Base-by-base conservation (phyloP, 2,797 vertebrate species). In the Ptychadena robeensis region DNA sequence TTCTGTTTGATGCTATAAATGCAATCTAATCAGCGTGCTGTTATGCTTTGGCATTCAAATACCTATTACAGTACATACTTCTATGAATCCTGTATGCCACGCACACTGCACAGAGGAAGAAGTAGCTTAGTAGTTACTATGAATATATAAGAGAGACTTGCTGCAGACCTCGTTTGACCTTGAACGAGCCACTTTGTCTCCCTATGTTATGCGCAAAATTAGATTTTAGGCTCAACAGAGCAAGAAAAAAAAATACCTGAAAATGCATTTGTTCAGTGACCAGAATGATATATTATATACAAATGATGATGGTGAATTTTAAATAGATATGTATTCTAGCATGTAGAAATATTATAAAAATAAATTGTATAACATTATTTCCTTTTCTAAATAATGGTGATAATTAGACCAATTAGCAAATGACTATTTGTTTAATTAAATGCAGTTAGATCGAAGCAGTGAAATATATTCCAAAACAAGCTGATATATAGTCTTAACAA, bases 171-270 rank as follows among this genome's bases (percentile, higher is more conserved):
- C 9, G 44, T 59, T 22, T 73, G 44, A 57, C 28, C 71, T 57
- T 32, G 30, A 15, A n/a, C 34, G 27, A 69, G 67, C 37, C 35
- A 27, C 67, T 69, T 69, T 69, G 67, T 25, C 35, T 38, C 34
- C 27, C 27, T 9, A 28, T 73, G 27, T 59, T 10, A 73, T 12
- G 28, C 48, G 9, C 40, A 31, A 53, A 73, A 53, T 73, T 31
- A 53, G 53, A 53, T 73, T 31, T 59, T 30, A n/a, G 30, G 30
- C 48, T 73, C 40, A 57, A 30, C 22, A 27, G 71, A 57, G 71
- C 35, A 69, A 40, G 67, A n/a, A 69, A 69, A 68, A n/a, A 35
- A 69, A 40, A 35, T 37, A 31, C 22, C 67, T 69, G 34, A 38
- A 68, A 69, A 37, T 37, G 34, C 22, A 25, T 69, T 34, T 68